These are phyloP conservation scores for Nemapogon koenigi DNA, from an alignment of 2,888 invertebrate species.

Conservation along the genomic window DNA sequence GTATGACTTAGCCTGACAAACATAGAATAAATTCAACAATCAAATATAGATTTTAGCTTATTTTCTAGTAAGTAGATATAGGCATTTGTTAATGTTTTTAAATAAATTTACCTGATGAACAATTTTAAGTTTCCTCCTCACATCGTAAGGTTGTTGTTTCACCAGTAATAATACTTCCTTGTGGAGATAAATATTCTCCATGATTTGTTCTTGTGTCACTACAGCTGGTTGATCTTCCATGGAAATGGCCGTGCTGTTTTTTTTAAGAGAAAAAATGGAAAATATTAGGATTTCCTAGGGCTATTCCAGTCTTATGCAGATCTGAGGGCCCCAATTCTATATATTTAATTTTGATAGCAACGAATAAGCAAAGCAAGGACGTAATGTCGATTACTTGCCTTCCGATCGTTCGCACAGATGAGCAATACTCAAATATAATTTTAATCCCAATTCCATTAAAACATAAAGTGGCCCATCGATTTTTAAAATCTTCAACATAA, in stretches of 20 bases:
- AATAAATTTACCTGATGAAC: slow-evolving; percentile 68
- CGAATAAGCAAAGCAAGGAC: no score
- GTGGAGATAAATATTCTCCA: slow-evolving; percentile 88
- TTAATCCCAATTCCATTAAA: no score
- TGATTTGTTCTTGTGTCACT: slow-evolving; percentile 85
- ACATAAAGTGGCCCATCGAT: no score
- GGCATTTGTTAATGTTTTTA: slow-evolving; percentile 1
- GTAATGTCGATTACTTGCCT: no score
- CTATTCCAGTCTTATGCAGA: no score
- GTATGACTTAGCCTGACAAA: slow-evolving; percentile 78
- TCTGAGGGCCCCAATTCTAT: no score
- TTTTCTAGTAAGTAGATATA: not conserved
- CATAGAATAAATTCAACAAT: not conserved
- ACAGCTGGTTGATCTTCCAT: slow-evolving; percentile 72
- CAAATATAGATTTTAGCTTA: not conserved
- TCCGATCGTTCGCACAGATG: no score
- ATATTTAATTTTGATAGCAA: no score
- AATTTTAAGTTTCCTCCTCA: slow-evolving; percentile 81
- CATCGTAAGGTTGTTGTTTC: slow-evolving; percentile 84
- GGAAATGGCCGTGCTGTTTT: slow-evolving; percentile 73
- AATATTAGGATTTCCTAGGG: no score
- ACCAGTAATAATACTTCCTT: slow-evolving; percentile 90
- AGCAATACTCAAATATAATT: no score
- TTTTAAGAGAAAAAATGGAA: no score
- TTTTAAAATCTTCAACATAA: no score